A percentile compares a stretch with the other conserved stretches of the same genome.
phyloP scores from a whole-genome alignment of 1,140 invertebrate genomes.

The Brachionus rubens region DNA sequence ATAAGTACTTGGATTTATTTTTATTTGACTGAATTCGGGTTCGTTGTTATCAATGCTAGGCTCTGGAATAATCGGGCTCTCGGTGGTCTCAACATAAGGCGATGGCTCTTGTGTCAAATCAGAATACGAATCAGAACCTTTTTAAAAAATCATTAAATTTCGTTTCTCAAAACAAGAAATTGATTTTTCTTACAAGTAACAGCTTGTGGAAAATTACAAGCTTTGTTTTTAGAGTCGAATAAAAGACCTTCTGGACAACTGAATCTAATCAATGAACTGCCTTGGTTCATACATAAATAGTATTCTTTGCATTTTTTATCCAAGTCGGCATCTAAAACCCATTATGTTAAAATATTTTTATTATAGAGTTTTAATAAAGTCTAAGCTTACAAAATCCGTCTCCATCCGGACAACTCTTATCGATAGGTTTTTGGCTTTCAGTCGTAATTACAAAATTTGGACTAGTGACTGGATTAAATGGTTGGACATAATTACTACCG shows the following conservation, averaged over 20 bases:
- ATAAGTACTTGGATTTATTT: constrained; percentile 18
- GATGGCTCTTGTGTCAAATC: too few relatives aligned
- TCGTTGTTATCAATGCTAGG: too few relatives aligned
- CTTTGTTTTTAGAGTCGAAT: neutral
- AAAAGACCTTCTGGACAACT: constrained; percentile 9
- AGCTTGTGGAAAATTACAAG: constrained; percentile 13
- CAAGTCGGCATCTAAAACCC: constrained; percentile 11
- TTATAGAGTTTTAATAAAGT: neutral
- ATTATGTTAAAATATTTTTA: neutral
- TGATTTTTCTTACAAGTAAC: neutral
- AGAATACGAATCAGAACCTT: neutral
- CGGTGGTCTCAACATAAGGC: too few relatives aligned
- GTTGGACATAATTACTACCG: neutral
- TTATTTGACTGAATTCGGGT: neutral
- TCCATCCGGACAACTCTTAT: constrained; percentile 3
- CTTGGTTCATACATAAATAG: constrained; percentile 13
- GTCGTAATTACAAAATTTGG: neutral
- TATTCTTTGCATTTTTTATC: constrained; percentile 15
- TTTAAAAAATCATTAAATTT: neutral
- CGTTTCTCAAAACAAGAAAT: neutral
- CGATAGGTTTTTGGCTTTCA: too few relatives aligned
- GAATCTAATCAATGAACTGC: neutral
- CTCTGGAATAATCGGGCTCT: too few relatives aligned
- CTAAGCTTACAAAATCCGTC: constrained; percentile 27
- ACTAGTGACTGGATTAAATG: neutral